Conservation (phyloP, 2,113 vertebrate genomes). For the Heterocephalus glaber region DNA sequence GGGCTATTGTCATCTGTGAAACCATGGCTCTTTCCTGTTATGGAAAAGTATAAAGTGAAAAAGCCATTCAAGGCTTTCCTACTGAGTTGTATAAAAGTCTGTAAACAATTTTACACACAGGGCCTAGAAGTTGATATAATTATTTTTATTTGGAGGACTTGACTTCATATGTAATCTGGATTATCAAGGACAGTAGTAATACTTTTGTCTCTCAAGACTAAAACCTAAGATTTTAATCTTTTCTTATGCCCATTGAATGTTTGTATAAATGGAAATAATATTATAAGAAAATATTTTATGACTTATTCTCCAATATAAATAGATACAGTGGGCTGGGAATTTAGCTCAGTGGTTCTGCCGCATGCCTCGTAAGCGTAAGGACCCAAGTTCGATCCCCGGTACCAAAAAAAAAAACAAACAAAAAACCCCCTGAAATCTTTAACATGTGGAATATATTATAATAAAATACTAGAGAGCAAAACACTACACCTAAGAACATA, state of each 20-base stretch:
- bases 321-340: no score
- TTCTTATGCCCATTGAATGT: not conserved
- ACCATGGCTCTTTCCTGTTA: not conserved
- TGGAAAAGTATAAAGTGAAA: not conserved
- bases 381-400: no score
- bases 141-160: conserved; percentile 40
- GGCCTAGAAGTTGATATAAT: not conserved
- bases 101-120: not conserved
- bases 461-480: no score
- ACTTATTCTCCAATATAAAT: not conserved
- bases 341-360: no score
- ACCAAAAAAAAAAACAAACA: no score
- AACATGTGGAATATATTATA: no score
- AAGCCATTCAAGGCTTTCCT: not conserved
- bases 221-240: not conserved
- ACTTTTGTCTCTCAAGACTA: conserved; percentile 10
- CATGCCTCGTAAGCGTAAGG: no score
- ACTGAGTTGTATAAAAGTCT: not conserved
- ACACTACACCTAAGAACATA: no score
- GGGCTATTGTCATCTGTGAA: not conserved
- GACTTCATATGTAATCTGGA: not conserved
- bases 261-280: not conserved
- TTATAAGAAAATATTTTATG: not conserved
- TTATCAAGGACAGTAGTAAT: not conserved
- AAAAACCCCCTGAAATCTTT: no score